Conservation (phyloP, 2,113 vertebrate genomes). For the Polypterus bichir region DNA sequence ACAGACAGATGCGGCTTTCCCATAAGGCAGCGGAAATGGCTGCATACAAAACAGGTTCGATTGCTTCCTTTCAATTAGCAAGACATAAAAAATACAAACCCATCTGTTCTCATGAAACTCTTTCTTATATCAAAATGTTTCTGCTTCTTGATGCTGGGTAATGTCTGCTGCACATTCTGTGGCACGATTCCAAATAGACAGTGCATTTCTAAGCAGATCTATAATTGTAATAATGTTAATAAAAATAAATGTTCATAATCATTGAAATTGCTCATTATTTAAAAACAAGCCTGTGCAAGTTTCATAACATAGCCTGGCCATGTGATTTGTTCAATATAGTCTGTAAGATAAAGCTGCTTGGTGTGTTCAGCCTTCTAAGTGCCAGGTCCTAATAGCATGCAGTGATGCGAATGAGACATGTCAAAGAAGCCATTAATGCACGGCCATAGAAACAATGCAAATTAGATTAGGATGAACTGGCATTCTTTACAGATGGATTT, state of each 20-base stretch:
- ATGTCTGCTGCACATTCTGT: too few species aligned
- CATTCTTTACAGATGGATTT: conserved; percentile 5
- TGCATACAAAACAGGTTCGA: conserved; percentile 38
- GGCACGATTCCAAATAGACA: too few species aligned
- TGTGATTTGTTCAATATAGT: conserved; percentile 14
- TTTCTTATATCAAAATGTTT: too few species aligned
- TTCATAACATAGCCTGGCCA: too few species aligned
- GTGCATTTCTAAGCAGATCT: too few species aligned
- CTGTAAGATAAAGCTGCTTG: conserved; percentile 27
- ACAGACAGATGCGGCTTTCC: conserved; percentile 21
- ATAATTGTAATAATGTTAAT: too few species aligned
- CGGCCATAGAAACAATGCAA: conserved; percentile 25
- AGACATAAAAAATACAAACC: conserved; percentile 23
- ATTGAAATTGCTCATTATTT: too few species aligned
- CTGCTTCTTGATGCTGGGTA: too few species aligned
- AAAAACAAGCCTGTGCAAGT: too few species aligned
- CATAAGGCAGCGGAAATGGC: conserved; percentile 14
- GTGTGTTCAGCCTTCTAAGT: conserved; percentile 8
- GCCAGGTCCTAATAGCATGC: conserved; percentile 38
- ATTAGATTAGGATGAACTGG: conserved; percentile 23
- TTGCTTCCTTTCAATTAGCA: conserved; percentile 29
- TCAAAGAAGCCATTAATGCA: conserved; percentile 30
- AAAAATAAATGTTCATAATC: too few species aligned
- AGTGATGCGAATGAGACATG: conserved; percentile 27
- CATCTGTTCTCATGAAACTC: neutral